Percentiles rank a stretch among this genome's conserved stretches.
phyloP scores from a whole-genome alignment of 2,113 vertebrate species.

The Catharus bicknelli region DNA sequence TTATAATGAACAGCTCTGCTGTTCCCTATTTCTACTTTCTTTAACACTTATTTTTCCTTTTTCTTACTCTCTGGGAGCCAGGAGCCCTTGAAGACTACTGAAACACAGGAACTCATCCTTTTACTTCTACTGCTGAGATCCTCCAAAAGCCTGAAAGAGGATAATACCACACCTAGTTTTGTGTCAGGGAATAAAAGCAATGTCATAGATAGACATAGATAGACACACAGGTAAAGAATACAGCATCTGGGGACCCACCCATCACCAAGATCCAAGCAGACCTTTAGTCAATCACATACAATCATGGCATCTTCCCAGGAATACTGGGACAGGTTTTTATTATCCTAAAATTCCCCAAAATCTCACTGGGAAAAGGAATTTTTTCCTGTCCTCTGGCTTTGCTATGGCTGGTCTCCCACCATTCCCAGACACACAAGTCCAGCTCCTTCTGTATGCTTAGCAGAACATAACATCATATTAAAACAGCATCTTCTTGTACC shows the following conservation, averaged over 20 bases:
- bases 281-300: not conserved
- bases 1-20: not conserved
- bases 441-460: not conserved
- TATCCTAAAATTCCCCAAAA: not conserved
- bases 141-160: not conserved
- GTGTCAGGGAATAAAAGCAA: not conserved
- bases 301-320: not conserved
- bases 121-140: not conserved
- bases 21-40: not conserved
- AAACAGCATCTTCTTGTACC: not conserved
- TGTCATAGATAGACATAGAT: not conserved
- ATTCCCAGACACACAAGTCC: not conserved
- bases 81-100: not conserved
- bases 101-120: not conserved
- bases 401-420: fast-evolving
- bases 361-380: not conserved
- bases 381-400: not conserved
- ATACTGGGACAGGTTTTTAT: not conserved
- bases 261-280: not conserved
- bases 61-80: not conserved
- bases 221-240: not conserved
- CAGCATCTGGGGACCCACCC: not conserved
- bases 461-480: not conserved
- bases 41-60: not conserved
- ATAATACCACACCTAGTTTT: not conserved